Conservation (phyloP, 2,888 invertebrate species). For the Heliconius sara region DNA sequence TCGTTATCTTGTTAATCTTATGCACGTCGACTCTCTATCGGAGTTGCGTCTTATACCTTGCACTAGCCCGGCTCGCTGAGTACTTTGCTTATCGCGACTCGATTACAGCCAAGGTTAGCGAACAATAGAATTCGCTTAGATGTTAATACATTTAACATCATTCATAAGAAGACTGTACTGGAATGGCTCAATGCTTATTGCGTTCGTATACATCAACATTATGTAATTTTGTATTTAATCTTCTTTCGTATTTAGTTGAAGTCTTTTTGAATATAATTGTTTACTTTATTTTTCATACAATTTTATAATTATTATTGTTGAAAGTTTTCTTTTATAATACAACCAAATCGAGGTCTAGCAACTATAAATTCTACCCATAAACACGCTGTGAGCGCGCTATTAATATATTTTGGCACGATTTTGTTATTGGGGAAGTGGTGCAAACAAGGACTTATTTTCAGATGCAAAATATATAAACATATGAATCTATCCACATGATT, state of each 20-base stretch:
- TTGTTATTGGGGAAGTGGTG: constrained; percentile 30
- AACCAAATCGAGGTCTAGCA: constrained; percentile 17
- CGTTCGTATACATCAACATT: constrained; percentile 12
- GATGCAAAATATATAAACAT: constrained; percentile 22
- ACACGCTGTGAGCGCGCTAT: constrained; percentile 21
- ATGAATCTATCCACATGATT: constrained; percentile 3
- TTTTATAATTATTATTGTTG: not conserved
- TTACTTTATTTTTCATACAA: not conserved
- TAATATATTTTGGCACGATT: constrained; percentile 42
- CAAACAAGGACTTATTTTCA: constrained; percentile 36
- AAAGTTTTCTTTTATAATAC: not conserved
- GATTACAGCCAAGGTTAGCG: constrained; percentile 63
- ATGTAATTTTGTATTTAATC: not conserved
- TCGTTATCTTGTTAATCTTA: constrained; percentile 66
- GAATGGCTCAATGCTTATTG: constrained; percentile 28
- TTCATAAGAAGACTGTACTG: constrained; percentile 28
- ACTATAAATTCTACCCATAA: constrained; percentile 23
- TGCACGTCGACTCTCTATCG: constrained; percentile 56
- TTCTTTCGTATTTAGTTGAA: too few species aligned
- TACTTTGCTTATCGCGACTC: constrained; percentile 63
- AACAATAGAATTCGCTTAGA: constrained; percentile 47
- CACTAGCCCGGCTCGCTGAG: constrained; percentile 48
- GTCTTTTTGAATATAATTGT: not conserved
- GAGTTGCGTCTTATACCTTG: constrained; percentile 42
- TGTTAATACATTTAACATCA: constrained; percentile 43